Conservation (phyloP, 1,140 invertebrate genomes). For the Ridgeia piscesae region DNA sequence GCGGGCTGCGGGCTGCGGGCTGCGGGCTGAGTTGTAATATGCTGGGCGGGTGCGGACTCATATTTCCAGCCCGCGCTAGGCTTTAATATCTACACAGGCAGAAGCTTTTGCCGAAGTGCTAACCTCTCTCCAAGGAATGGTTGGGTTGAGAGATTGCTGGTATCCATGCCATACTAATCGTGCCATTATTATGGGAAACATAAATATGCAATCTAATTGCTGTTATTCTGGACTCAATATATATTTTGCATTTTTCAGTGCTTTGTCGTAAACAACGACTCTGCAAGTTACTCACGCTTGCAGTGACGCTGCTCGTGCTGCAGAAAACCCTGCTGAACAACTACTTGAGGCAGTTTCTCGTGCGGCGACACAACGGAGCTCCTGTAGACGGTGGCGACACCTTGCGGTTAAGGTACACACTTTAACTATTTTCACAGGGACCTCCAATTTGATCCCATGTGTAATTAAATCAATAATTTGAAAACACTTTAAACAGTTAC, state of each 20-base stretch:
- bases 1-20: too few species aligned
- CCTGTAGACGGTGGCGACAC: not conserved
- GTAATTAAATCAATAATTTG: not conserved
- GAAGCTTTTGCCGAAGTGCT: too few species aligned
- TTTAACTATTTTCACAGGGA: not conserved
- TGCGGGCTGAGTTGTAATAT: too few species aligned
- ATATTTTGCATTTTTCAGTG: not conserved
- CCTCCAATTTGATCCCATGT: not conserved
- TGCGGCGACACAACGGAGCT: not conserved
- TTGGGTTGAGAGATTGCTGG: too few species aligned
- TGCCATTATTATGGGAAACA: too few species aligned
- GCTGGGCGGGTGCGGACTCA: too few species aligned
- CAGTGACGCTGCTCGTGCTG: not conserved
- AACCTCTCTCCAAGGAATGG: too few species aligned
- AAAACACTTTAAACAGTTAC: not conserved
- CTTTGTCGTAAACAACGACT: not conserved
- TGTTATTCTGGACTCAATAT: too few species aligned
- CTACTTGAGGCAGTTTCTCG: not conserved
- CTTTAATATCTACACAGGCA: too few species aligned
- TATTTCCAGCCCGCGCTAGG: too few species aligned
- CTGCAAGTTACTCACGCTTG: not conserved
- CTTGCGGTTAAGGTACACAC: not conserved
- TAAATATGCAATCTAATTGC: too few species aligned
- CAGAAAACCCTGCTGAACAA: not conserved
- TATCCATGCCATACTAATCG: too few species aligned